Base-by-base conservation (phyloP, 2,797 vertebrate genomes). In the Helarctos malayanus region DNA sequence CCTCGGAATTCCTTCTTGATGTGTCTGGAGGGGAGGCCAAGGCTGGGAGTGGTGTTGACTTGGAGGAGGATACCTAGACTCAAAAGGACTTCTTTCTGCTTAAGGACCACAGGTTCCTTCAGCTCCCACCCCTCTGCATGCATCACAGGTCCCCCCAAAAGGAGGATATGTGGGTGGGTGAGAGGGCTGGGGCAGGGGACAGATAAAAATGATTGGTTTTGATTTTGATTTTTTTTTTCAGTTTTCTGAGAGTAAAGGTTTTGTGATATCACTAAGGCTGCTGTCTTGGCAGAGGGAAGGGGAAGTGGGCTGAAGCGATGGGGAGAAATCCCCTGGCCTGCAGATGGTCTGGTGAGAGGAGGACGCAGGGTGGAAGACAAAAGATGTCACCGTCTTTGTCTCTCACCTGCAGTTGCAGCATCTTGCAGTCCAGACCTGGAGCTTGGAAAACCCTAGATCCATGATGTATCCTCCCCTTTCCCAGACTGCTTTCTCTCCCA, bases 11-110 rank as follows among this genome's bases (percentile, higher is more conserved):
- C 86, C 78, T 71, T 92, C 84, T 76, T 35, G 38, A 32, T 69
- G 18, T 86, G 16, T 56, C 49, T 80, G 54, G 90, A 93, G 87
- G 45, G 47, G 59, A 23, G 79, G 87, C 49, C 45, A 27, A 93
- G 59, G 18, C 88, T 91, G 79, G 88, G 68, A 91, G 35, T 27
- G 49, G 32, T 47, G 18, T 54, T 68, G 63, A 13, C 29, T n/a
- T 56, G 91, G 81, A 94, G 41, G 69, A 92, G 35, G 85, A 52
- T 38, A 63, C 35, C 82, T 87, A 84, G 54, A 47, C 76, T 83
- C 47, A n/a, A 38, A 80, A 95, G 41, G 91, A 96, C 92, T 96
- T 89, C n/a, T 91, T 84, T 99, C 98, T 99, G 99, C 80, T 45
- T 82, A 19, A 86, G 94, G 86, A 89, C 75, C 52, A 29, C 7